Evolutionary conservation across 2,113 vertebrate genomes (phyloP), one percentile per base, ranked within the genome.

Genomic region (Actenoides hombroni): DNA sequence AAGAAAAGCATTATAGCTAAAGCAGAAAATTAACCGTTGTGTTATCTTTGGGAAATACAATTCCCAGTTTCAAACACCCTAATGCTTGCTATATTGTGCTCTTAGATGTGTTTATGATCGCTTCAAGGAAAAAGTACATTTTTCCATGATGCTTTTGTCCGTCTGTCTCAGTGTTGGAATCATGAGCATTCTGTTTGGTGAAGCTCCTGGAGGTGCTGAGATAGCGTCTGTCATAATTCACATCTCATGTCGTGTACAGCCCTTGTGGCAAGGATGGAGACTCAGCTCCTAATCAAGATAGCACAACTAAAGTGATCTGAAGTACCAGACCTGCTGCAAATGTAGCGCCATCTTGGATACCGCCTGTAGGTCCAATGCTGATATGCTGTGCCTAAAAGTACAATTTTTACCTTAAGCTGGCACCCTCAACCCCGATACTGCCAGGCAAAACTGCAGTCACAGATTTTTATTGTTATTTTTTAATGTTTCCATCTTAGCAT

Each of bases 21-120:
- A 75, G 63, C 63, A 83, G 71, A 81, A 91, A 86, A 73, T 76
- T 63, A 90, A 94, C 71, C 77, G 39, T 63, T 93, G 56, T 8
- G 0, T 76, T 95, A 67, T 88, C 79, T 79, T 61, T 63, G 49
- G 69, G 40, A 73, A 90, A 56, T 60, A 28, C 7, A 77, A 44
- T 19, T 17, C 31, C 31, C 10, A 59, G 35, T 83, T 90, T 80
- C 68, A 81, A 68, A 80, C 49, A 53, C 16, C 19, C 1, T n/a
- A 14, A 25, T 29, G 33, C 25, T 54, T 44, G 18, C 18, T 56
- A 24, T 71, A 59, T 39, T 78, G 12, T 78, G 29, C 39, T 75
- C 17, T 4, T 61, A 49, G 37, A 29, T 49, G 23, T 25, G 28
- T 75, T 78, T 76, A 24, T 21, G 26, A 35, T 26, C 16, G 4